Percentiles rank a stretch among this genome's conserved stretches.
These are phyloP conservation scores for Saguinus imperator DNA, from an alignment of 2,113 vertebrate genomes.

Conservation along the genomic window DNA sequence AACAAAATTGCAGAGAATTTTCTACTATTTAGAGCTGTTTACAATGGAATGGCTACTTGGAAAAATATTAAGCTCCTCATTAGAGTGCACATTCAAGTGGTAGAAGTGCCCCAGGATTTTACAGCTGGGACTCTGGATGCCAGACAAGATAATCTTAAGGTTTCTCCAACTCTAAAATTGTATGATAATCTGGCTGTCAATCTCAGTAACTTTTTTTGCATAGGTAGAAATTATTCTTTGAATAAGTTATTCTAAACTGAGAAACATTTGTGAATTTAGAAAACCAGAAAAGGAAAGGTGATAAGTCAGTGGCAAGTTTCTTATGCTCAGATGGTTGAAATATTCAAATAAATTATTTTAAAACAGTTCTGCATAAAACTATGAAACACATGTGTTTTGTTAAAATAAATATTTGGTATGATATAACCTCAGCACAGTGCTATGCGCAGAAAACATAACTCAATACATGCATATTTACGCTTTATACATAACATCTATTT, in stretches of 20 bases:
- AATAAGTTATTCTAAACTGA: not conserved
- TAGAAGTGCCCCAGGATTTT: not conserved
- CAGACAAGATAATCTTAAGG: not conserved
- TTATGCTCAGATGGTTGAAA: not conserved
- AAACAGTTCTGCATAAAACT: conserved; percentile 6
- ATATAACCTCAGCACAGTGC: not conserved
- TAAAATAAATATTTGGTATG: not conserved
- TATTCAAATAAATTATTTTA: not conserved
- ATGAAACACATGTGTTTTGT: not conserved
- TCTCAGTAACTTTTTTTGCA: not conserved
- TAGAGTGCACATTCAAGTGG: not conserved
- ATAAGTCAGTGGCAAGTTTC: not conserved
- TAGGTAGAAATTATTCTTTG: not conserved
- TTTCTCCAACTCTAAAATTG: not conserved
- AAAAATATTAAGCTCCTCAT: not conserved
- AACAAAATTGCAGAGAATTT: not conserved
- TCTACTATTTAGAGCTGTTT: not conserved
- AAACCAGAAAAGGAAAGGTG: not conserved
- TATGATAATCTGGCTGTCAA: not conserved
- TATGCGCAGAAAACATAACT: not conserved
- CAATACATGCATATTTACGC: not conserved
- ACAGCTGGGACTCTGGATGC: not conserved
- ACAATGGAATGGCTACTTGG: not conserved
- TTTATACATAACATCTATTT: not conserved
- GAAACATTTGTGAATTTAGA: conserved; percentile 9